These are phyloP conservation scores for Alexandromys fortis DNA, from an alignment of 2,113 vertebrate genomes.

Conservation along the genomic window DNA sequence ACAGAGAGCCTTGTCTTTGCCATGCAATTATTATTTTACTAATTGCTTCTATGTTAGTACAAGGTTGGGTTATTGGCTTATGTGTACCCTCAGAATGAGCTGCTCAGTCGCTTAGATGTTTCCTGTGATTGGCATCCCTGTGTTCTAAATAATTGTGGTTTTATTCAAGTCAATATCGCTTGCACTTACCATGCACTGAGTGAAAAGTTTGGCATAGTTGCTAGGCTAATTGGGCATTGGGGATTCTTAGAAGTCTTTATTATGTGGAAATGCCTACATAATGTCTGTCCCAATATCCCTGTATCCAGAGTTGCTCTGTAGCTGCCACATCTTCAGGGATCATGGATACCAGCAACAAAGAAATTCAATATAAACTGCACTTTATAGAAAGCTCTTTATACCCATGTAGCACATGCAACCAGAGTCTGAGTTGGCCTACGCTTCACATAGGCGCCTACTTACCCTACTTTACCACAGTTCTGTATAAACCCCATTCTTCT, in stretches of 20 bases:
- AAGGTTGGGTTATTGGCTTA: conserved; percentile 75
- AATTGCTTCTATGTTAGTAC: conserved; percentile 77
- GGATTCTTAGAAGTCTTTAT: conserved; percentile 88
- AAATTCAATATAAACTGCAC: conserved; percentile 80
- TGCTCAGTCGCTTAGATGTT: conserved; percentile 69
- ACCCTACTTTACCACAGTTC: accelerated
- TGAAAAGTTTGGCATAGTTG: conserved; percentile 81
- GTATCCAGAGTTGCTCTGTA: conserved; percentile 86
- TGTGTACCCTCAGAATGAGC: conserved; percentile 58
- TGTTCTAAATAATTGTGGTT: conserved; percentile 70
- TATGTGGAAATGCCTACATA: conserved; percentile 84
- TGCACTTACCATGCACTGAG: conserved; percentile 81
- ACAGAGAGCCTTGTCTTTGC: conserved; percentile 56
- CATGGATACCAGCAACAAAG: conserved; percentile 83
- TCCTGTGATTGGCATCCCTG: conserved; percentile 81
- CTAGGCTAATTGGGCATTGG: conserved; percentile 87
- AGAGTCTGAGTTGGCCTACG: conserved; percentile 32
- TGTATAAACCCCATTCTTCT: neutral
- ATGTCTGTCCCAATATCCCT: conserved; percentile 86
- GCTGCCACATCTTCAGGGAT: conserved; percentile 84
- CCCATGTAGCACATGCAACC: conserved; percentile 59
- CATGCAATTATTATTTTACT: conserved; percentile 75
- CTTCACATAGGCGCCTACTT: neutral
- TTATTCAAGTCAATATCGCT: conserved; percentile 81
- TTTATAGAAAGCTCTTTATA: conserved; percentile 79